Base-by-base conservation (phyloP, 1,140 invertebrate genomes). In the Lutraria rhynchaena region DNA sequence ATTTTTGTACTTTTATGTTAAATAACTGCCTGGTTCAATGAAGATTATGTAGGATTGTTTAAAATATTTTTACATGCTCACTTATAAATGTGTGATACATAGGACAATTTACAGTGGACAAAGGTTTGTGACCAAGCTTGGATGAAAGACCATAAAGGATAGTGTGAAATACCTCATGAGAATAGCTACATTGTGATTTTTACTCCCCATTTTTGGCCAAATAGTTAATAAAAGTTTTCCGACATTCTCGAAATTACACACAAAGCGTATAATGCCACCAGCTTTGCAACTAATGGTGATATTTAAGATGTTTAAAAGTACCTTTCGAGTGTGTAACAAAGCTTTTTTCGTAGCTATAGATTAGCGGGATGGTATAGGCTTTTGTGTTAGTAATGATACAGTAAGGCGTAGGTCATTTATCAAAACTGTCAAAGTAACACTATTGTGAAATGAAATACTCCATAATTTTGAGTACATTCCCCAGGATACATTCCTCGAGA, bases 371-470 rank as follows among this genome's bases (percentile, higher is more conserved):
- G 63, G 3, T 49, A 46, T 49, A 24, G 41, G 44, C 63, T 27
- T 41, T 67, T 67, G 63, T 67, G 13, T 27, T 67, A 3, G 49
- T 67, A 67, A 67, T 67, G 63, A 67, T 67, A 67, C 63, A 51
- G 63, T 49, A 31, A 31, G 44, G 41, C 44, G 19, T 35, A 19
- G n/a, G 11, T 46, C 63, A 49, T 67, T 67, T 46, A 67, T 67
- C 63, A 67, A 15, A 15, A 5, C 24, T 67, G 63, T 67, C 63
- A 67, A 67, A 46, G 5, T 41, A 51, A 5, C n/a, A 17, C 37
- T 0, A 19, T 46, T 29, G 22, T 67, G 63, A 67, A 67, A 67
- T 49, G 37, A 29, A 67, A 67, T 49, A 46, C 24, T 67, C 4
- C 2, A 5, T 13, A 29, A 15, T 41, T 41, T 15, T 41, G 37